Conservation (phyloP, 2,888 invertebrate genomes). For the Troides helena region DNA sequence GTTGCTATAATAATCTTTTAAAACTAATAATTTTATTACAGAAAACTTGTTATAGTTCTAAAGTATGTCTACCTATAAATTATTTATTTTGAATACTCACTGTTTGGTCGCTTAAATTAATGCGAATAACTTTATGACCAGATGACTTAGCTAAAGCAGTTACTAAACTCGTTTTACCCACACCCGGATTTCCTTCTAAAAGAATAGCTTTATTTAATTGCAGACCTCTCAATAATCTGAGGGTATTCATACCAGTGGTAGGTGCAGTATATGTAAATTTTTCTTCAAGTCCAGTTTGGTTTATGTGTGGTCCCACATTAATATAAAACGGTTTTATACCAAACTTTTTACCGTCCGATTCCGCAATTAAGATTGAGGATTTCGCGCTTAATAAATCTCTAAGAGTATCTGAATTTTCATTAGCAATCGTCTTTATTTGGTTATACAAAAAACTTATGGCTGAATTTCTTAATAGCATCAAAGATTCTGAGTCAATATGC, state of each 20-base stretch:
- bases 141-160: constrained; percentile 92
- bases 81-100: constrained; percentile 72
- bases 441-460: constrained; percentile 80
- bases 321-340: constrained; percentile 91
- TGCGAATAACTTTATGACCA: constrained; percentile 91
- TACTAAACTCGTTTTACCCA: constrained; percentile 98
- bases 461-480: constrained; percentile 65
- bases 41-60: background rate
- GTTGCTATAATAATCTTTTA: too few relatives aligned
- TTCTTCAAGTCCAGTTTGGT: constrained; percentile 44
- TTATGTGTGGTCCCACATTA: constrained; percentile 65
- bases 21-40: background rate
- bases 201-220: constrained; percentile 95
- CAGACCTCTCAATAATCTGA: constrained; percentile 92
- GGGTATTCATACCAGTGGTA: constrained; percentile 89
- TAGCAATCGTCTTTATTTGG: constrained; percentile 71
- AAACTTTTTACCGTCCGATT: constrained; percentile 71
- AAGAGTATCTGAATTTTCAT: constrained; percentile 55
- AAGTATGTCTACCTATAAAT: background rate
- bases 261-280: constrained; percentile 88
- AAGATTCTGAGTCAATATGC: constrained; percentile 81
- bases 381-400: constrained; percentile 56
- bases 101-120: constrained; percentile 99
- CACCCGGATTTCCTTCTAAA: constrained; percentile 98
- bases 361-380: constrained; percentile 57